These are phyloP conservation scores for Sphaerophoria taeniata DNA, from an alignment of 2,888 invertebrate species.

Conservation along the genomic window DNA sequence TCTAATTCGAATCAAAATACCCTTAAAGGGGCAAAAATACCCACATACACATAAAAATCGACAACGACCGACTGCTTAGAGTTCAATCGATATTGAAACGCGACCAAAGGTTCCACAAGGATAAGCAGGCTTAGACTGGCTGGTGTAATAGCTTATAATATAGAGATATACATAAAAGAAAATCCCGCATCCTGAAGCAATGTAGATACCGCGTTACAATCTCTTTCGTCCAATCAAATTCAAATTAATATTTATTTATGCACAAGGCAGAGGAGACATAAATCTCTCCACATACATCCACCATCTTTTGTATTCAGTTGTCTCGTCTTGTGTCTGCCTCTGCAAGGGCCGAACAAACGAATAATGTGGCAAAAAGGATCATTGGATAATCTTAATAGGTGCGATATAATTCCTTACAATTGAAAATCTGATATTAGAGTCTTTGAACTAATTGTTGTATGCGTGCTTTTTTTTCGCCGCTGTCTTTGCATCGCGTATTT, in stretches of 20 bases:
- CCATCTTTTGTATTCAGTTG: constrained; percentile 57
- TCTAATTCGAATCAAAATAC: constrained; percentile 70
- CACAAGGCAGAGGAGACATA: constrained; percentile 61
- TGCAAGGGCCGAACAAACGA: background rate
- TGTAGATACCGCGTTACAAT: constrained; percentile 44
- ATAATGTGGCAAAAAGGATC: constrained; percentile 59
- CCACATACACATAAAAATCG: constrained; percentile 29
- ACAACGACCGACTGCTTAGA: constrained; percentile 38
- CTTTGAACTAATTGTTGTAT: constrained; percentile 47
- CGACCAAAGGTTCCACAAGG: constrained; percentile 48
- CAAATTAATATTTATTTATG: constrained; percentile 74
- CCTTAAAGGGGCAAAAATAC: constrained; percentile 70
- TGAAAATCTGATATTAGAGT: constrained; percentile 61
- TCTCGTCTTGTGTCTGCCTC: constrained; percentile 7
- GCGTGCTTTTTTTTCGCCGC: constrained; percentile 29
- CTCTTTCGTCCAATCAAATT: constrained; percentile 68
- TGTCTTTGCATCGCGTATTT: background rate
- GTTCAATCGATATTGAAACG: constrained; percentile 65
- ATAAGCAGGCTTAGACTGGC: constrained; percentile 29
- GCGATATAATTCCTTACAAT: constrained; percentile 63
- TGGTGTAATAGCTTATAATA: constrained; percentile 7
- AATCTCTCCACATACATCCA: constrained; percentile 54
- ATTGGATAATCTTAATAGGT: constrained; percentile 68
- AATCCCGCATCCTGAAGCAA: constrained; percentile 35
- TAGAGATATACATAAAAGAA: constrained; percentile 35